Conservation (phyloP, 2,113 vertebrate species). For the Rhizomys pruinosus region DNA sequence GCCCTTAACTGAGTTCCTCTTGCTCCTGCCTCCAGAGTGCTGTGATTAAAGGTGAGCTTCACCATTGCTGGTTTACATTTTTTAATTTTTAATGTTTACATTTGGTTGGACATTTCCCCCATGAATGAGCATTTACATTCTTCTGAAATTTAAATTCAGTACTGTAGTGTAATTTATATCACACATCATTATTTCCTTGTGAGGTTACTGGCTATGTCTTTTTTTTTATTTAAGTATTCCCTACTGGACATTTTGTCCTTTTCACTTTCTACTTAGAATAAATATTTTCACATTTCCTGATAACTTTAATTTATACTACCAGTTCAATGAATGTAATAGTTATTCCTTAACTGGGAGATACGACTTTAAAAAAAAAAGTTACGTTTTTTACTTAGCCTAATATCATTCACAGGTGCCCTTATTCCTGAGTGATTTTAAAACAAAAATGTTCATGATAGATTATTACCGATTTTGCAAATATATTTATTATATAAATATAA, state of each 20-base stretch:
- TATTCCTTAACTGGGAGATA: conserved; percentile 8
- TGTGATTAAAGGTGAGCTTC: too few relatives aligned
- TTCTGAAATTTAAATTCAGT: background rate
- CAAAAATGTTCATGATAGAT: conserved; percentile 35
- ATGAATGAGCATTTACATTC: too few relatives aligned
- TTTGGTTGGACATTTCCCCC: background rate
- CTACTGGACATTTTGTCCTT: background rate
- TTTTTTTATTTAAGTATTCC: background rate
- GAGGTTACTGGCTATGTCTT: background rate
- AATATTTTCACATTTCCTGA: background rate
- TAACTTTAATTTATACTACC: background rate
- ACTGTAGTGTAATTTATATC: conserved; percentile 8
- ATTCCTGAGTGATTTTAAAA: conserved; percentile 15
- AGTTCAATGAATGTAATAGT: background rate
- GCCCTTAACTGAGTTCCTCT: too few relatives aligned
- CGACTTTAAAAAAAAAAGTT: conserved; percentile 31
- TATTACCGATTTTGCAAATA: conserved; percentile 22
- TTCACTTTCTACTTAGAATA: background rate
- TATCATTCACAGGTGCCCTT: background rate
- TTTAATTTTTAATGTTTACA: background rate
- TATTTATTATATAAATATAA: too few relatives aligned
- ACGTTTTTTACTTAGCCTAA: conserved; percentile 38
- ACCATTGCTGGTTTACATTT: background rate
- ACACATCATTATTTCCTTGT: background rate
- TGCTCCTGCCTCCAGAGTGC: too few relatives aligned